Evolutionary conservation across 2,797 vertebrate species (phyloP), one percentile per base, ranked within the genome.

Genomic region (Micropoecilia bifurca): DNA sequence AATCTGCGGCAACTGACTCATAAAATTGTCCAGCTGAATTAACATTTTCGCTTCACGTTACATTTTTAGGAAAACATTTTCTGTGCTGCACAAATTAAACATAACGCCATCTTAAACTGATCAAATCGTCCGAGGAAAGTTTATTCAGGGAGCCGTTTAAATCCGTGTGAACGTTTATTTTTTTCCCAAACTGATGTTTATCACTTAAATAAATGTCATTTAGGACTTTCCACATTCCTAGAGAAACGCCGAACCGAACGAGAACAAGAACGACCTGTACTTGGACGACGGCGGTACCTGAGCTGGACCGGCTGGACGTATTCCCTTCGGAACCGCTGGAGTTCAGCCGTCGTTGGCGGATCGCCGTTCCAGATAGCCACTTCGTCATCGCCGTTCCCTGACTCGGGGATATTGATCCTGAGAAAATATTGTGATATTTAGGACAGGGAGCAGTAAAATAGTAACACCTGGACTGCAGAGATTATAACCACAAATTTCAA

Each of bases 281-380:
- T 2, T 16, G 41, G 39, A 33, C 13, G 5, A 20, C 25, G 13
- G 30, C 4, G 9, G 8, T 89, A 99, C 98, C 98, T 98, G 95
- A 99, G 98, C 80, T 99, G 98, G 46, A 99, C 98, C 2, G 98
- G 98, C 91, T 99, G 98, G 77, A 99, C 97, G 0, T 99, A 99
- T 85, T 99, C 98, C 91, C 98, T 97, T 63, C 98, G 95, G 92
- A 99, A 99, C 66, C 98, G 96, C 89, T 99, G 99, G 1, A 99
- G 96, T 91, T 99, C 98, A 2, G 97, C 97, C 13, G 97, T 94
- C 95, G 97, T 98, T 1, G 97, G 97, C 88, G 99, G 98, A 80
- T 99, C 98, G 0, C 98, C 98, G 78, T 99, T 98, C 96, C 98
- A 98, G 1, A 98, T 93, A 2, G 97, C 97, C 93, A 97, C 93